Conservation (phyloP, 2,113 vertebrate species). For the Scalopus aquaticus region DNA sequence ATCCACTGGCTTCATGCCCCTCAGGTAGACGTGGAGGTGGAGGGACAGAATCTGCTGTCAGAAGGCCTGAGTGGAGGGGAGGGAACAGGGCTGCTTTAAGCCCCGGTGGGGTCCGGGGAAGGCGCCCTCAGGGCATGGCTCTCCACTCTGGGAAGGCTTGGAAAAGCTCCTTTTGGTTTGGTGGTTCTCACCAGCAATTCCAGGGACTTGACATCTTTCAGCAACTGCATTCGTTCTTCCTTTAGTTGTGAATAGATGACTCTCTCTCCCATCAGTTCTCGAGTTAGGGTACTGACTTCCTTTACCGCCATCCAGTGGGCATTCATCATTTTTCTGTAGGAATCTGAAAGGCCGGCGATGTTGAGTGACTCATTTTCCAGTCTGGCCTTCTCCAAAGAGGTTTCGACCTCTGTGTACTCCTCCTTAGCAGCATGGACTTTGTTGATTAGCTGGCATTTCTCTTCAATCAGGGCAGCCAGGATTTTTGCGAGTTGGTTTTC, state of each 20-base stretch:
- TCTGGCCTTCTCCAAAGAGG: background rate
- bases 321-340: background rate
- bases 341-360: background rate
- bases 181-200: background rate
- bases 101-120: background rate
- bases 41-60: background rate
- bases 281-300: background rate
- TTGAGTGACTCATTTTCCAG: background rate
- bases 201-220: background rate
- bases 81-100: background rate
- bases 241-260: no score
- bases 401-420: background rate
- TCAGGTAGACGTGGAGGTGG: no score
- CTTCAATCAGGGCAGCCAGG: background rate
- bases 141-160: background rate
- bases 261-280: no score
- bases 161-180: background rate
- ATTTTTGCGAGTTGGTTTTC: background rate
- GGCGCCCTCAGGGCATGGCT: background rate
- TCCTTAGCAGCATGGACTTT: background rate
- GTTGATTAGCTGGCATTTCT: background rate
- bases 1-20: background rate
- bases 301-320: background rate
- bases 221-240: background rate
- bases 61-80: background rate